These are phyloP conservation scores for Silvanus unidentatus DNA, from an alignment of 2,888 invertebrate genomes.

Conservation along the genomic window DNA sequence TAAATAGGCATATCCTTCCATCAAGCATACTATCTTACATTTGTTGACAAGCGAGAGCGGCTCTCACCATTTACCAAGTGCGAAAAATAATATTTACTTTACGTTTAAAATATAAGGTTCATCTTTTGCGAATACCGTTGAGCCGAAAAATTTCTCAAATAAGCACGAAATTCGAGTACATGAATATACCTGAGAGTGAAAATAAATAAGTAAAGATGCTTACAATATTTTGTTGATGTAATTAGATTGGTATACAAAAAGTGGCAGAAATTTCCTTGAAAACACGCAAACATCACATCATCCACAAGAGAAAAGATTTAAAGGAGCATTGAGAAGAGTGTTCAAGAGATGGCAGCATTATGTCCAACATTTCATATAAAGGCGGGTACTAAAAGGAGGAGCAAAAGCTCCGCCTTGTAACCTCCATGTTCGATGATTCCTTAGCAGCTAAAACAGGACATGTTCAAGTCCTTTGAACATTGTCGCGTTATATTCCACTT, in stretches of 20 bases:
- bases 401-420: conserved; percentile 17
- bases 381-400: conserved; percentile 29
- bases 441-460: conserved; percentile 31
- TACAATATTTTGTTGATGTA: too few relatives aligned
- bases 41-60: background rate
- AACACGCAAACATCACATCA: too few relatives aligned
- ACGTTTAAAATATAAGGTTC: conserved; percentile 3
- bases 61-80: conserved; percentile 31
- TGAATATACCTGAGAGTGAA: background rate
- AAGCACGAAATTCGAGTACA: background rate
- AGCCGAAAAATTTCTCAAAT: conserved; percentile 10
- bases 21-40: conserved; percentile 16
- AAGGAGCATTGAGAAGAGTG: conserved; percentile 19
- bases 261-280: too few relatives aligned
- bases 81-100: conserved; percentile 41
- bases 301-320: too few relatives aligned
- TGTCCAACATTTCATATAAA: conserved; percentile 28
- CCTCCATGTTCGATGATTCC: conserved; percentile 46
- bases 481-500: conserved; percentile 23
- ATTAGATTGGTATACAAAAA: too few relatives aligned
- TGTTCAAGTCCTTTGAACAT: conserved; percentile 38
- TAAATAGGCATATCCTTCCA: conserved; percentile 19
- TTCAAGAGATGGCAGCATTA: conserved; percentile 42
- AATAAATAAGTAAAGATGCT: too few relatives aligned
- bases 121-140: background rate